Base-by-base conservation (phyloP, 2,888 invertebrate species). In the Tridacna gigas region DNA sequence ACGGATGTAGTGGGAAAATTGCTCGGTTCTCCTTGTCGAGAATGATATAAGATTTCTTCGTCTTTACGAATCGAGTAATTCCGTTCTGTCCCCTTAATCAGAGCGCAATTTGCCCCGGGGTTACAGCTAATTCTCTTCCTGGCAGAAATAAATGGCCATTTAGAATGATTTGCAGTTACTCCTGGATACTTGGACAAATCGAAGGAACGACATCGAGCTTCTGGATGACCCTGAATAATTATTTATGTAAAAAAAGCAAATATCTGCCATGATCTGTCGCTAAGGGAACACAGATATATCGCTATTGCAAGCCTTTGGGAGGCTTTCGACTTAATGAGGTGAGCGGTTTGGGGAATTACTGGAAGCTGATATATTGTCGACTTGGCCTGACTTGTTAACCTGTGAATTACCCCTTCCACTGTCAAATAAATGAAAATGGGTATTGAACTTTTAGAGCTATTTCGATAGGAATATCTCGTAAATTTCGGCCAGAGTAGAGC, bases 71-170 rank as follows among this genome's bases (percentile, higher is more conserved):
- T 26, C 13, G 26, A 15, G 15, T 66, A 28, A 66, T 66, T 66
- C 66, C 66, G 28, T 66, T 26, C 18, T 66, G 66, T 26, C 25
- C 66, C 28, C 9, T 26, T 63, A 69, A 69, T 69, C 69, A 78
- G 45, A 37, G 28, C 18, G 69, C 28, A 60, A 22, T 71, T 51
- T 37, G 69, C 83, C 78, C 28, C 25, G 22, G 61, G 84, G 60
- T 85, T 79, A 80, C 76, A 79, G 67, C 60, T 77, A 85, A 85
- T 85, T 78, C 69, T 48, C 74, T 78, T 37, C 78, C 77, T 81
- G 84, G 82, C 84, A 85, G 77, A 77, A 81, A 85, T 79, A 82
- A 81, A 85, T 82, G 79, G 74, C 66, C 66, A 75, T 65, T 80
- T 80, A 69, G 69, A 69, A 47, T 69, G 69, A 69, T 69, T 69